Conservation (phyloP, 2,888 invertebrate species). For the Nephrotoma flavescens region DNA sequence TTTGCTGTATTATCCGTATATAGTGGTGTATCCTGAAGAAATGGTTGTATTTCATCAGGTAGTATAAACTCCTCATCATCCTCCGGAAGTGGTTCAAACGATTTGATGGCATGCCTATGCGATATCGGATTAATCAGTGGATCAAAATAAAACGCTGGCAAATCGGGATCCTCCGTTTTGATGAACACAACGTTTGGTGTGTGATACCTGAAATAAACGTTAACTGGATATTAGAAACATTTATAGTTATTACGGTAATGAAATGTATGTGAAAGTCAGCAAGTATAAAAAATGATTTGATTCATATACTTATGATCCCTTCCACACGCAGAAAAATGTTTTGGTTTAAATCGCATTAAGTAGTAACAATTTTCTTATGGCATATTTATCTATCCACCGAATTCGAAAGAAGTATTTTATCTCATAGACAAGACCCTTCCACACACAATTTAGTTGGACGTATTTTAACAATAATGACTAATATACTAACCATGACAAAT, state of each 20-base stretch:
- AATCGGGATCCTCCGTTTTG: conserved; percentile 98
- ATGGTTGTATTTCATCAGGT: conserved; percentile 80
- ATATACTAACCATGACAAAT: conserved; percentile 82
- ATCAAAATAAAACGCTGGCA: conserved; percentile 99
- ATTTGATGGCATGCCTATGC: conserved; percentile 76
- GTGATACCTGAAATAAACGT: conserved; percentile 67
- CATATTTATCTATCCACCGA: conserved; percentile 20
- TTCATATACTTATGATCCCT: background rate
- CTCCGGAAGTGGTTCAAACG: conserved; percentile 74
- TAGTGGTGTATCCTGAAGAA: conserved; percentile 85
- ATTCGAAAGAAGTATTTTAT: background rate
- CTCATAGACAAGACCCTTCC: background rate
- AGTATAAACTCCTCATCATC: conserved; percentile 91
- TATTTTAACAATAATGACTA: background rate
- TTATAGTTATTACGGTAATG: background rate
- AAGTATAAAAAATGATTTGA: conserved; percentile 25
- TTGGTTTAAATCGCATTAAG: conserved; percentile 34
- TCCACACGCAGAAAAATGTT: background rate
- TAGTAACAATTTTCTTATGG: conserved; percentile 36
- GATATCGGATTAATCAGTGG: conserved; percentile 99
- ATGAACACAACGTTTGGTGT: conserved; percentile 98
- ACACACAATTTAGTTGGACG: background rate
- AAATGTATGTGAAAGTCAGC: conserved; percentile 42
- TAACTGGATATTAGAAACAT: conserved; percentile 8
- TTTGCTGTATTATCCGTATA: conserved; percentile 99